Evolutionary conservation across 2,113 vertebrate species (phyloP).

Genomic region (Struthio camelus): DNA sequence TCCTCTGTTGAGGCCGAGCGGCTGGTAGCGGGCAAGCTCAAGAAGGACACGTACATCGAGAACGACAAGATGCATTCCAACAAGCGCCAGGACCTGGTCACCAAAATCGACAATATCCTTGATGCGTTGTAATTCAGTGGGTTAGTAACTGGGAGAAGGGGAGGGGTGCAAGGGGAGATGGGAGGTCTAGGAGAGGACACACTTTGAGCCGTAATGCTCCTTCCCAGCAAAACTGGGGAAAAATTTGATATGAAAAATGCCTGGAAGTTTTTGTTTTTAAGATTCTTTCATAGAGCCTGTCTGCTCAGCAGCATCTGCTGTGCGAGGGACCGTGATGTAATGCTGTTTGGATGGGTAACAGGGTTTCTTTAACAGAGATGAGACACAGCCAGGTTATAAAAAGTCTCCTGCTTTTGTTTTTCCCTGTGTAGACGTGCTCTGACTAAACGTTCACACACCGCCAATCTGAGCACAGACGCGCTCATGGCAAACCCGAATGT

Average conservation of each 20-base stretch:
- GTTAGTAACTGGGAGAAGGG: not conserved
- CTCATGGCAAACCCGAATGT: constrained; percentile 8
- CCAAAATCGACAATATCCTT: constrained; percentile 93
- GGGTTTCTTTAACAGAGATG: not conserved
- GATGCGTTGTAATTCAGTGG: constrained; percentile 84
- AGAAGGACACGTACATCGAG: constrained; percentile 95
- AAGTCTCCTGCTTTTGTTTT: not conserved
- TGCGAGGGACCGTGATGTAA: not conserved
- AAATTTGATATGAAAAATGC: constrained; percentile 12
- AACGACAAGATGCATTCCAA: constrained; percentile 87
- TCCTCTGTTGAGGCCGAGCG: constrained; percentile 92
- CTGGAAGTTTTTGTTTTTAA: constrained; percentile 13
- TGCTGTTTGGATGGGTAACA: not conserved
- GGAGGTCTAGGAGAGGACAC: constrained; percentile 57
- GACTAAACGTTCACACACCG: not conserved
- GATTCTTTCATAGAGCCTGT: constrained; percentile 12
- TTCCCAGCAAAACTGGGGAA: not conserved
- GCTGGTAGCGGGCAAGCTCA: constrained; percentile 94
- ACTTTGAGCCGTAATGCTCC: constrained; percentile 12
- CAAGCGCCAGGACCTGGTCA: constrained; percentile 92
- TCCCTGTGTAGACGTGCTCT: not conserved
- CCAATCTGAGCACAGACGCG: not conserved
- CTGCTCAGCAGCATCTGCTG: not conserved
- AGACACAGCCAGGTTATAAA: not conserved
- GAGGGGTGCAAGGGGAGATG: constrained; percentile 67